A percentile compares a stretch with the other conserved stretches of the same genome.
Conservation (phyloP, 2,797 vertebrate genomes). For the Brachyrhaphis roseni region DNA sequence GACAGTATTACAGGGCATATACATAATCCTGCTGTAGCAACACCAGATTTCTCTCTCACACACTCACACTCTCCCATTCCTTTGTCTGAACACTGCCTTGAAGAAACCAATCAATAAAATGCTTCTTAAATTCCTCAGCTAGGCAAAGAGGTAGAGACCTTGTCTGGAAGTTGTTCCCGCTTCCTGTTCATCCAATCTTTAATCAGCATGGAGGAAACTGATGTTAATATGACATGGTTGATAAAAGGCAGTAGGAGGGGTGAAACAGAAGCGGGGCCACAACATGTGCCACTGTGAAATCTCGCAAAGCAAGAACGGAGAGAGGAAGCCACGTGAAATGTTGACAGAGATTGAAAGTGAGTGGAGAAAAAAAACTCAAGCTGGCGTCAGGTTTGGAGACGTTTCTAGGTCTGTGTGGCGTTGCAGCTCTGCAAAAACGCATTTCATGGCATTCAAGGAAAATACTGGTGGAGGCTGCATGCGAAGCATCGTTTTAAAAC, state of each 20-base stretch:
- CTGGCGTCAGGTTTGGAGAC: neutral
- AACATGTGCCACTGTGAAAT: neutral
- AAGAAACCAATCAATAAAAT: constrained; percentile 61
- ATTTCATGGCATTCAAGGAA: neutral
- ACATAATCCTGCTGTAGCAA: constrained; percentile 19
- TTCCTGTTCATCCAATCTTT: constrained; percentile 33
- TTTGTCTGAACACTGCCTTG: constrained; percentile 26
- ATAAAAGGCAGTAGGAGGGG: constrained; percentile 1
- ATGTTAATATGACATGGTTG: constrained; percentile 10
- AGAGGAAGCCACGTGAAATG: neutral
- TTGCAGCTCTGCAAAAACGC: too few species aligned
- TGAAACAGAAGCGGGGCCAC: neutral
- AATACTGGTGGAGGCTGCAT: neutral
- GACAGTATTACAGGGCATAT: neutral
- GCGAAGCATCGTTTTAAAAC: neutral
- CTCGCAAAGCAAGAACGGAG: neutral
- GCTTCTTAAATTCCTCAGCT: constrained; percentile 58
- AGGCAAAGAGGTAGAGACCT: constrained; percentile 16
- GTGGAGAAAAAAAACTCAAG: neutral
- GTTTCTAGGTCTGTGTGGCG: neutral
- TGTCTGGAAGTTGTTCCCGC: constrained; percentile 34
- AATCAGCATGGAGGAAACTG: constrained; percentile 20
- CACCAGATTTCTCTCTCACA: constrained; percentile 13
- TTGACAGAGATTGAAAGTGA: neutral
- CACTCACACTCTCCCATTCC: constrained; percentile 1